Conservation (phyloP, 2,113 vertebrate species). For the Pheucticus melanocephalus region DNA sequence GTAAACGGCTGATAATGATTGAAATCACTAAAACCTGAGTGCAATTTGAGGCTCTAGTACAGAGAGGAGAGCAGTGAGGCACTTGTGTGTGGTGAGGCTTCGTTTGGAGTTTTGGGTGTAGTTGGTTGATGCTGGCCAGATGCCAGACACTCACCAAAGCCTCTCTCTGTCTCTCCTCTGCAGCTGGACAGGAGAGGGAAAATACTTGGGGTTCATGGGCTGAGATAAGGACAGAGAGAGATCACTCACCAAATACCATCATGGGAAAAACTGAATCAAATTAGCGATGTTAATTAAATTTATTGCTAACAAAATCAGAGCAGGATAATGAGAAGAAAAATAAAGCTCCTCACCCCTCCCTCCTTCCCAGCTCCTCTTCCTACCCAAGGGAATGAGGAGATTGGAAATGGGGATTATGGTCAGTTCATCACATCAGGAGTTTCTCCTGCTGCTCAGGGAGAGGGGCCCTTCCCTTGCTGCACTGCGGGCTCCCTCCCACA, state of each 20-base stretch:
- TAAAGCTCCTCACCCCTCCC: not conserved
- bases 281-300: not conserved
- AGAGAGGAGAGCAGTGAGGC: not conserved
- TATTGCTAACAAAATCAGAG: not conserved
- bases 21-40: not conserved
- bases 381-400: not conserved
- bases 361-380: not conserved
- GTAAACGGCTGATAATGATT: not conserved
- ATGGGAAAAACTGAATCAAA: not conserved
- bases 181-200: not conserved
- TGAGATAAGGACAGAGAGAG: not conserved
- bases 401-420: not conserved
- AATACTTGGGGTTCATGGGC: not conserved
- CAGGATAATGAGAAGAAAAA: not conserved
- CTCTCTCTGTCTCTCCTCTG: not conserved
- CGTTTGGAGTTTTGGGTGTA: not conserved
- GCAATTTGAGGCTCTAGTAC: not conserved
- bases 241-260: not conserved
- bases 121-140: not conserved
- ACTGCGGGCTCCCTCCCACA: rapidly evolving
- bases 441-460: rapidly evolving
- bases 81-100: not conserved
- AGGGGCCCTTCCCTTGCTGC: not conserved
- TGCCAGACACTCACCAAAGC: not conserved
- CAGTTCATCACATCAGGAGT: not conserved